Base-by-base conservation (phyloP, 53 echinoderm and acorn worm species). In the Crossaster papposus region DNA sequence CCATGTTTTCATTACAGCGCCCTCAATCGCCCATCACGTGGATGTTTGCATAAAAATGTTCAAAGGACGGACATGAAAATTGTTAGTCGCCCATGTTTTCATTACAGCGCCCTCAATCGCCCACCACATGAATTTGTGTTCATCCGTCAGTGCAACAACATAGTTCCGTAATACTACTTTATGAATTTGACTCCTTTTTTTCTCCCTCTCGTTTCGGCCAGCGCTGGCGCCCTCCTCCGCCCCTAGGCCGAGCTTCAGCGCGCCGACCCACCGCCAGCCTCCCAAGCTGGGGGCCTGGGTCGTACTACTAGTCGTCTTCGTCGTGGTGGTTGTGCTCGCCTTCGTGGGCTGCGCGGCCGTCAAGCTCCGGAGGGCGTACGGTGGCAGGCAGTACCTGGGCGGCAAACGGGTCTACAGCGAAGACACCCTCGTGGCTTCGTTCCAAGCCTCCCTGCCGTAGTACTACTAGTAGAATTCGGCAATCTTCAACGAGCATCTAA, bases 281-380 rank as follows among this genome's bases (percentile, higher is more conserved):
- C 2, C 62, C 58, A 75, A 87, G 62, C 30, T n/a, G 14, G 54
- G 24, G 36, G 63, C 87, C 63, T 17, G 52, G 54, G 24, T 87
- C 36, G 87, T 75, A n/a, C 14, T 75, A n/a, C 14, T 62, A 24
- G 64, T 87, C 62, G 87, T 87, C 13, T 54, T 77, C 77, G 24
- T 87, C 58, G 77, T 77, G 26, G 10, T 80, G 54, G 62, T 77
- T 14, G 77, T 36, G 55, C 10, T 87, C 62, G 62, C 53, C 63
- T n/a, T 87, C 32, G n/a, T 77, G 62, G 58, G 18, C 63, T 75
- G 76, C 29, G 7, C 74, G 34, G 76, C 36, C 34, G 58, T 77
- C 77, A 87, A 22, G 64, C 14, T 33, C 15, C 72, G 85, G 51
- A 52, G 53, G 22, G 35, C 55, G 35, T 63, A 76, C 77, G 87